Evolutionary conservation across 2,797 vertebrate genomes (phyloP).

Genomic region (Sebastes diaconus): DNA sequence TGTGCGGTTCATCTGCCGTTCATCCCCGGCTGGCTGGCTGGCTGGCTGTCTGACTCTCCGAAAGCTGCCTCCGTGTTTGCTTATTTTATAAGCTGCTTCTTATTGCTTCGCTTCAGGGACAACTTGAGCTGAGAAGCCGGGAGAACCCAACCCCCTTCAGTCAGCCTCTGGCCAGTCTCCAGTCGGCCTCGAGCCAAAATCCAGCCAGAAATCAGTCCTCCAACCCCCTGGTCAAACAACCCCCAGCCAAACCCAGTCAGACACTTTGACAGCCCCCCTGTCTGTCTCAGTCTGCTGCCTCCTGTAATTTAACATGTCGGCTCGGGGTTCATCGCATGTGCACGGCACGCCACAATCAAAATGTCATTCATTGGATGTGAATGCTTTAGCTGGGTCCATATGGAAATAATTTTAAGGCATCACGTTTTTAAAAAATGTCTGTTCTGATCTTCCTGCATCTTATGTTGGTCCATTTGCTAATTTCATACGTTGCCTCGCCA

Average conservation of each 20-base stretch:
- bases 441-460: background rate
- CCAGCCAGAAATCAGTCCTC: constrained; percentile 72
- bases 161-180: constrained; percentile 61
- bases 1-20: constrained; percentile 52
- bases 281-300: constrained; percentile 81
- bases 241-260: constrained; percentile 70
- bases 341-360: constrained; percentile 39
- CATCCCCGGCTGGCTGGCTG: constrained; percentile 58
- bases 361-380: constrained; percentile 24
- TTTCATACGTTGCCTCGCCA: background rate
- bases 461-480: constrained; percentile 18
- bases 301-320: constrained; percentile 78
- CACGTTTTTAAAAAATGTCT: background rate
- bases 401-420: background rate
- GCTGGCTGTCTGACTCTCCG: constrained; percentile 25
- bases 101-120: constrained; percentile 73
- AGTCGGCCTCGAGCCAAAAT: constrained; percentile 67
- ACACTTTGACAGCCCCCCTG: constrained; percentile 71
- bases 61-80: constrained; percentile 73
- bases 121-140: constrained; percentile 49
- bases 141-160: constrained; percentile 53
- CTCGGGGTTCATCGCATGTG: constrained; percentile 57
- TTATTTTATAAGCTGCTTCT: constrained; percentile 79
- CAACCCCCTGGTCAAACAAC: constrained; percentile 70
- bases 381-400: background rate